Evolutionary conservation across 2,797 vertebrate genomes (phyloP), one percentile per base, ranked within the genome.

Genomic region (Galaxias olidus): DNA sequence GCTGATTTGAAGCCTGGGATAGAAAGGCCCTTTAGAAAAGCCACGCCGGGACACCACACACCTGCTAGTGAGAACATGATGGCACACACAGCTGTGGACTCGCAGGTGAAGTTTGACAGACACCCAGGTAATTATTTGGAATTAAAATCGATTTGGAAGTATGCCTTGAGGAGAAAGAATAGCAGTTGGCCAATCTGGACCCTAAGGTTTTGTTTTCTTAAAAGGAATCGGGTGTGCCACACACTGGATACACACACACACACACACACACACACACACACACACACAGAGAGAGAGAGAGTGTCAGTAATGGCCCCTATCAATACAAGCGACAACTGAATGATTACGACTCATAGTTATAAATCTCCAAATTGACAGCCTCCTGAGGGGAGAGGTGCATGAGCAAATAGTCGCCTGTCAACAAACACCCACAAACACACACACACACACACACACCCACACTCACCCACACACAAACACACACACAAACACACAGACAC

Each of bases 1-100:
- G 3, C 1, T 40, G 53, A 71, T 12, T 57, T n/a, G 74, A 60
- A 52, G 49, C 62, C 49, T 65, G 53, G 66, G 59, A 15, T 57
- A 48, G 9, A 17, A 12, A 40, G 52, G 30, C 20, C 14, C 52
- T 54, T 40, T 6, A 30, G 30, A 30, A n/a, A 30, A 30, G 30
- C 30, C 6, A 6, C 2, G 30, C 30, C 30, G 30, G 30, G 11
- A 12, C 10, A 47, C 46, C 46, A 10, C 46, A 12, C 46, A 47
- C 11, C 14, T 47, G 14, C 46, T 47, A 30, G 46, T 47, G 14
- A 1, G 8, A 47, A 0, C 46, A 47, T 6, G 48, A 49, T 2
- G n/a, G 48, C 11, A 49, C 10, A 55, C 53, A 55, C 20, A 41
- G 42, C 18, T 8, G 12, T 15, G 30, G 9, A 19, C 12, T 10